These are phyloP conservation scores for Eospalax fontanierii DNA, from an alignment of 2,797 vertebrate genomes.

Conservation along the genomic window DNA sequence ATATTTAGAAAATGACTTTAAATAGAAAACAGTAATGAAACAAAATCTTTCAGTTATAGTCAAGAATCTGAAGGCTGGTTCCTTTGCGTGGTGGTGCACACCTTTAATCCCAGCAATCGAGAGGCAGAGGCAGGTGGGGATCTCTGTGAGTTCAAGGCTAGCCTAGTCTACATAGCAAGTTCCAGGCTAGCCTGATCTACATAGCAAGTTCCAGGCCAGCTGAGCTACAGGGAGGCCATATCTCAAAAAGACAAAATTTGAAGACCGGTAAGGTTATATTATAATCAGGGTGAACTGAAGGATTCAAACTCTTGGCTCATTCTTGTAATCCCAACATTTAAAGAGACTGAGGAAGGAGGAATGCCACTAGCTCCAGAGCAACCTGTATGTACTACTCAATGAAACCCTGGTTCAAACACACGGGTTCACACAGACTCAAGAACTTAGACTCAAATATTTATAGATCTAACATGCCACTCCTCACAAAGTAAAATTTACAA, in stretches of 20 bases:
- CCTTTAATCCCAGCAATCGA: no score
- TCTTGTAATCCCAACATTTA: background rate
- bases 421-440: background rate
- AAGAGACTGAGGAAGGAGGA: background rate
- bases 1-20: background rate
- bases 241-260: no score
- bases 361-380: background rate
- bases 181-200: no score
- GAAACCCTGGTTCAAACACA: background rate
- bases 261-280: background rate
- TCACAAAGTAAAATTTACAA: conserved; percentile 28
- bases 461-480: background rate
- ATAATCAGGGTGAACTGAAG: background rate
- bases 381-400: background rate
- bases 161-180: no score
- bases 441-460: background rate
- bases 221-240: no score
- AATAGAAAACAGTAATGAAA: background rate
- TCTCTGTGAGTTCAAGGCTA: no score
- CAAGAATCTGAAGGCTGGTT: background rate
- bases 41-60: background rate
- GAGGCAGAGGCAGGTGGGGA: no score
- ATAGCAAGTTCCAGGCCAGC: no score
- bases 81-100: no score
- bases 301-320: background rate